phyloP scores from a whole-genome alignment of 2,113 vertebrate species.

The Dasyornis broadbenti region DNA sequence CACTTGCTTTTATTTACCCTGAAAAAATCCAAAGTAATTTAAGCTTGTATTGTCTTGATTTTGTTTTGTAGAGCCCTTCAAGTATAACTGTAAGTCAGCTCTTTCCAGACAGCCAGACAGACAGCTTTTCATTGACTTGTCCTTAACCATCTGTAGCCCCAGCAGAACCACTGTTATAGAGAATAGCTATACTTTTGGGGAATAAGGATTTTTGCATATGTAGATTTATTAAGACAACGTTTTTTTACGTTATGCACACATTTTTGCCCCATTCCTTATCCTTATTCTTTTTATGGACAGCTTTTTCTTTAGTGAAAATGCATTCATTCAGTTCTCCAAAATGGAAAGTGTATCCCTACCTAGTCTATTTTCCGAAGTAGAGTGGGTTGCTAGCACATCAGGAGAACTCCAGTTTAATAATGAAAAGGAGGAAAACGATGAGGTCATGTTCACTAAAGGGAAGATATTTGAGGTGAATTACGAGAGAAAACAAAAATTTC shows the following conservation, averaged over 20 bases:
- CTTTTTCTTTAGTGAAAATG: not conserved
- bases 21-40: not conserved
- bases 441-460: not conserved
- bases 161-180: not conserved
- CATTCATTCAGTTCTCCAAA: not conserved
- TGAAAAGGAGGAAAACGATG: not conserved
- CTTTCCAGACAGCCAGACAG: not conserved
- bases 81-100: not conserved
- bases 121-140: not conserved
- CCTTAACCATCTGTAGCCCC: not conserved
- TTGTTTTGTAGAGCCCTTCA: not conserved
- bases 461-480: not conserved
- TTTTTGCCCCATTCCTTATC: not conserved
- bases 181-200: not conserved
- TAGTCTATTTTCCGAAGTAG: conserved; percentile 54
- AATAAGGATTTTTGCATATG: not conserved
- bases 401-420: not conserved
- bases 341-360: not conserved
- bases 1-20: not conserved
- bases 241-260: not conserved
- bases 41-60: not conserved
- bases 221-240: not conserved
- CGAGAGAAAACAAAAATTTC: not conserved
- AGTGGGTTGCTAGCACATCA: not conserved
- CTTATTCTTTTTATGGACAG: not conserved